These are phyloP conservation scores for Ichneumoninae sp. DNA, from an alignment of 2,888 invertebrate species.

Conservation along the genomic window DNA sequence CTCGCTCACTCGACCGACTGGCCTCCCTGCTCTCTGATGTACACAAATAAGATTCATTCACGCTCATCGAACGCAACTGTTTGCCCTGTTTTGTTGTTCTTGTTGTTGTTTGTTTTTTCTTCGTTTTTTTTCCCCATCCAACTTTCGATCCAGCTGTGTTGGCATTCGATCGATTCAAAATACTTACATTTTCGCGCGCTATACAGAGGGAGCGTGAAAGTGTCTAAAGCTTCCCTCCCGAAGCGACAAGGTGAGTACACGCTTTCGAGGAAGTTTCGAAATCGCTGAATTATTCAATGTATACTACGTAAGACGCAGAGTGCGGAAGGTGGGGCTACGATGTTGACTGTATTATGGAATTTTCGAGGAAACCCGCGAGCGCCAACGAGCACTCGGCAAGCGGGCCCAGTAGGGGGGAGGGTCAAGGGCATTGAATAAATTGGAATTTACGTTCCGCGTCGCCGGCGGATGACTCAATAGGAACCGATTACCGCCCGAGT, in stretches of 20 bases:
- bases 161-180: not conserved
- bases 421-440: constrained; percentile 34
- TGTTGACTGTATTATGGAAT: constrained; percentile 35
- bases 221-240: not conserved
- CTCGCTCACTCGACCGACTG: constrained; percentile 33
- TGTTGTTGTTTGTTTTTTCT: not conserved
- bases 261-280: constrained; percentile 1
- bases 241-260: not conserved
- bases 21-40: not conserved
- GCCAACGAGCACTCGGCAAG: not conserved
- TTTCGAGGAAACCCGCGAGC: constrained; percentile 4
- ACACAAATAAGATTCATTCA: constrained; percentile 6
- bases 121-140: not conserved
- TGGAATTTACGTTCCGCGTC: not conserved
- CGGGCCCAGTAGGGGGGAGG: not conserved
- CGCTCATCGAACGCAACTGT: not conserved
- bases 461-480: not conserved
- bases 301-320: not conserved
- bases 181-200: not conserved
- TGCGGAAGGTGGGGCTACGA: constrained; percentile 1
- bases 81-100: not conserved
- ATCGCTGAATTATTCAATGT: constrained; percentile 45
- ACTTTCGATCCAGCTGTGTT: not conserved
- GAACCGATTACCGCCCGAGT: not conserved
- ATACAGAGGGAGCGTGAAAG: not conserved